phyloP scores from a whole-genome alignment of 2,888 invertebrate genomes.

The Mimas tiliae region DNA sequence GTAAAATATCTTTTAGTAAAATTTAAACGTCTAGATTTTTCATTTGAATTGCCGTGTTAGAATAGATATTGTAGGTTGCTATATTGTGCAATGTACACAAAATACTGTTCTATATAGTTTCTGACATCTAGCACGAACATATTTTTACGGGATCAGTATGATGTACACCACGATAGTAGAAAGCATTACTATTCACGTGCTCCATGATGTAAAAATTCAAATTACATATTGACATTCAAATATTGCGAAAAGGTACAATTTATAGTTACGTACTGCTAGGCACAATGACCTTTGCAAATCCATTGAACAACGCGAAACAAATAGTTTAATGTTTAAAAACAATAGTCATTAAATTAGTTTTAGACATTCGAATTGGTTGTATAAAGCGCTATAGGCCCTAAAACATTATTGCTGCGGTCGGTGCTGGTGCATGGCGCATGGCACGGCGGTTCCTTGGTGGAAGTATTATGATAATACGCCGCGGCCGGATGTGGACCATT shows the following conservation, averaged over 20 bases:
- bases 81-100: too few relatives aligned
- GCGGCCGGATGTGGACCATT: constrained; percentile 80
- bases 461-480: constrained; percentile 79
- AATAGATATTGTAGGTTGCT: too few relatives aligned
- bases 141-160: too few relatives aligned
- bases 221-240: constrained; percentile 2
- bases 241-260: constrained; percentile 6
- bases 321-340: constrained; percentile 26
- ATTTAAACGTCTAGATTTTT: too few relatives aligned
- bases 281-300: constrained; percentile 27
- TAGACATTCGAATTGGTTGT: constrained; percentile 33
- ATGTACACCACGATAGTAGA: too few relatives aligned
- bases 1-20: background rate
- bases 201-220: background rate
- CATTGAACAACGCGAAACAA: constrained; percentile 21
- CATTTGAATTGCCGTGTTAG: too few relatives aligned
- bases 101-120: too few relatives aligned
- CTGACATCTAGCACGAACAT: too few relatives aligned
- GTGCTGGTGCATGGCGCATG: constrained; percentile 33
- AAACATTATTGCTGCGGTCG: constrained; percentile 36
- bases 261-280: constrained; percentile 24
- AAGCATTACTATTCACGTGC: background rate
- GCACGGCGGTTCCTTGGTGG: constrained; percentile 66
- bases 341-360: constrained; percentile 30
- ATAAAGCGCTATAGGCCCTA: constrained; percentile 31